Conservation (phyloP, 1,140 invertebrate species). For the Drosophila quadrilineata region DNA sequence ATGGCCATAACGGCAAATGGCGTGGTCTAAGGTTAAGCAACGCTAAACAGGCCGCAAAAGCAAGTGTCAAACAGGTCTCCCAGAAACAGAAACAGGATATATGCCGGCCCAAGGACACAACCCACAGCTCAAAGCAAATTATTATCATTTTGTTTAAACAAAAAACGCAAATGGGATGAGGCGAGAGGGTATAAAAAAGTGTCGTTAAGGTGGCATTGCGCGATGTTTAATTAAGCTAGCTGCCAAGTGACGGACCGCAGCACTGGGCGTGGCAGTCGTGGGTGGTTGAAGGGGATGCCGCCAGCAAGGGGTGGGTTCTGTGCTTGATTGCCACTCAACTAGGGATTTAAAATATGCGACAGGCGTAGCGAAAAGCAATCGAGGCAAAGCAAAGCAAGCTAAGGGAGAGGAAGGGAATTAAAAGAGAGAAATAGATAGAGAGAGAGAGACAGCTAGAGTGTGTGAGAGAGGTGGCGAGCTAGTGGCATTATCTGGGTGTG, state of each 20-base stretch:
- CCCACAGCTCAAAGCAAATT: neutral
- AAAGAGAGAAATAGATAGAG: constrained; percentile 22
- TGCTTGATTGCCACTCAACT: constrained; percentile 77
- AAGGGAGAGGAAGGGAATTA: neutral
- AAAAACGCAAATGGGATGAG: too few species aligned
- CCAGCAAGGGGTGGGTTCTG: constrained; percentile 16
- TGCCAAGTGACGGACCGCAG: constrained; percentile 9
- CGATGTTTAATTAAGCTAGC: constrained; percentile 76
- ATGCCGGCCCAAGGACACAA: too few species aligned
- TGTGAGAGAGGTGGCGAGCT: neutral
- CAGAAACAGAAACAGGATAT: too few species aligned
- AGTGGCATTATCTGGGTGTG: too few species aligned
- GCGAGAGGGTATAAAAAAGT: too few species aligned
- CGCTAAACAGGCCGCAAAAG: constrained; percentile 54
- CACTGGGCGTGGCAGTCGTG: neutral
- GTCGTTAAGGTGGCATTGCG: constrained; percentile 59
- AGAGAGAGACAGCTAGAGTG: neutral
- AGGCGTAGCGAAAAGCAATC: constrained; percentile 71
- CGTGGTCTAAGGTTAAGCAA: constrained; percentile 36
- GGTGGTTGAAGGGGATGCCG: constrained; percentile 29
- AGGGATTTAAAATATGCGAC: constrained; percentile 78
- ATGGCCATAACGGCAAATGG: constrained; percentile 62
- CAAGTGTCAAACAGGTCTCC: constrained; percentile 55
- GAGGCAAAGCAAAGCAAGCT: constrained; percentile 31
- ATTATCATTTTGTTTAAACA: constrained; percentile 8